Evolutionary conservation across 2,797 vertebrate genomes (phyloP).

Genomic region (Tapera naevia): DNA sequence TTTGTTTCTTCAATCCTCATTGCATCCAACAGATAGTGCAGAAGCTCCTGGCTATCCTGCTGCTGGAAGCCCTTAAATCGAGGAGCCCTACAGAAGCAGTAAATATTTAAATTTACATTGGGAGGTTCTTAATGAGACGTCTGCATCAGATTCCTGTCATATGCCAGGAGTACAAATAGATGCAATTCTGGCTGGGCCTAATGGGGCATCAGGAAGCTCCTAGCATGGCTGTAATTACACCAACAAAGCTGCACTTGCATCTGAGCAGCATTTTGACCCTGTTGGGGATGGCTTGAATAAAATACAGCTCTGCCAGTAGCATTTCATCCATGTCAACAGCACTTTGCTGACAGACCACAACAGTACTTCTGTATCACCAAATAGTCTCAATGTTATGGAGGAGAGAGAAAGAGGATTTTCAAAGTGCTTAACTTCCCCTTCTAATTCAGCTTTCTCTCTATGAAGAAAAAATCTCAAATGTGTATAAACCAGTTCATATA

Average conservation of each 20-base stretch:
- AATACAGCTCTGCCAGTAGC: background rate
- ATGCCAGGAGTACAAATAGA: background rate
- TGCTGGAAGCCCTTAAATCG: slow-evolving; percentile 97
- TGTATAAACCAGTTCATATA: background rate
- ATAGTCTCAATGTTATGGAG: background rate
- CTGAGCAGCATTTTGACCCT: background rate
- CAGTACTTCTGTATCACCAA: background rate
- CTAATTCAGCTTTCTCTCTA: background rate
- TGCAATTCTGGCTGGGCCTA: background rate
- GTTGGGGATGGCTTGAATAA: background rate
- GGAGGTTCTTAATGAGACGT: background rate
- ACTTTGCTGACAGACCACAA: background rate
- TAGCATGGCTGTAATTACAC: background rate
- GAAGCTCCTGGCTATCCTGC: slow-evolving; percentile 97
- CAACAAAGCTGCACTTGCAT: background rate
- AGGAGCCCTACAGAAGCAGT: slow-evolving; percentile 83
- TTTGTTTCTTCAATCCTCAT: slow-evolving; percentile 96
- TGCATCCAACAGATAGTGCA: slow-evolving; percentile 94
- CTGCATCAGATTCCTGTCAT: background rate
- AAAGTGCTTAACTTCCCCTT: background rate
- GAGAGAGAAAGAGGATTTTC: background rate
- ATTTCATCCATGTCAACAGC: background rate
- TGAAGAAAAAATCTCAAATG: background rate
- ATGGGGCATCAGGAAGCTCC: background rate
- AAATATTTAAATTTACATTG: background rate